Percentiles rank a stretch among this genome's conserved stretches.
Evolutionary conservation across 2,797 vertebrate species (phyloP).

Genomic region (Scleropages formosus): DNA sequence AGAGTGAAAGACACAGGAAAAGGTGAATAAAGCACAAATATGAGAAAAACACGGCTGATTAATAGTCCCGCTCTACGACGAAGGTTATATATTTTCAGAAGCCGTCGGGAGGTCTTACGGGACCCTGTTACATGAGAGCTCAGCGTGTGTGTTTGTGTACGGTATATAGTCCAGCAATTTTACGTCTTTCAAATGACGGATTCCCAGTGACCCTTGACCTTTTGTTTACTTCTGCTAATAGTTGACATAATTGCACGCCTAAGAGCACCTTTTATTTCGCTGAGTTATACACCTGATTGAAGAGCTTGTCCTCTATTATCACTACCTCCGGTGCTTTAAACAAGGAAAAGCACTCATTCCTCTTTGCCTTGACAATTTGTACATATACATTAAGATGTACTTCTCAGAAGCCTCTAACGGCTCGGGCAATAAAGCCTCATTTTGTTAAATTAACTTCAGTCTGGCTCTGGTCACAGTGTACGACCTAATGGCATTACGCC

Average conservation of each 20-base stretch:
- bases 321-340: conserved; percentile 17
- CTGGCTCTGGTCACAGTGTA: conserved; percentile 63
- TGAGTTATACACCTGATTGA: conserved; percentile 22
- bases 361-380: conserved; percentile 69
- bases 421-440: conserved; percentile 75
- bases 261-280: background rate
- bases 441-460: conserved; percentile 69
- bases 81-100: too few species aligned
- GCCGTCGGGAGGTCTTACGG: too few species aligned
- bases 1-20: too few species aligned
- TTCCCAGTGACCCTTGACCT: conserved; percentile 13
- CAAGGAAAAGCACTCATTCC: conserved; percentile 37
- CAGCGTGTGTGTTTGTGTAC: too few species aligned
- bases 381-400: conserved; percentile 74
- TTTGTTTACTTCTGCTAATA: conserved; percentile 2
- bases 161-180: background rate
- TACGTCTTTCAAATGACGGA: background rate
- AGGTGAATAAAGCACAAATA: too few species aligned
- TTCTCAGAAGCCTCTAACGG: conserved; percentile 63
- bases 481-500: conserved; percentile 71
- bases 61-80: too few species aligned
- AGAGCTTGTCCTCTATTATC: conserved; percentile 9
- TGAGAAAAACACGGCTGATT: too few species aligned
- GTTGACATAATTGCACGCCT: background rate
- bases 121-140: too few species aligned